Evolutionary conservation across 92 coral and sea anemone genomes (phyloP).

Genomic region (Porites evermanni): DNA sequence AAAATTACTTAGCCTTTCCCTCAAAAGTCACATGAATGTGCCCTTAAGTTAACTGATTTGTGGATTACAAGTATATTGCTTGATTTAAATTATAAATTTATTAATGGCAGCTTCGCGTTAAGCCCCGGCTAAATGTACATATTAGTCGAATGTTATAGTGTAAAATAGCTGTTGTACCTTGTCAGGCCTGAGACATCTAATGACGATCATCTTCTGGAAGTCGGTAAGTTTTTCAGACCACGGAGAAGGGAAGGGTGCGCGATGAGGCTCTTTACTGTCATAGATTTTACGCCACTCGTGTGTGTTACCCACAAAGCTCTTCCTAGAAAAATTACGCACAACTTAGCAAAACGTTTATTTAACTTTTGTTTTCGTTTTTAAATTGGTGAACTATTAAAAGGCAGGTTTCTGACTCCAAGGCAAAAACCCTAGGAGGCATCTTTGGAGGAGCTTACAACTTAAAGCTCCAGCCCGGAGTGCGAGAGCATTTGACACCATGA

Average conservation of each 20-base stretch:
- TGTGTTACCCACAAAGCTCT: constrained; percentile 81
- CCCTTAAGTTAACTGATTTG: too few species aligned
- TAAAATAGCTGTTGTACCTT: constrained; percentile 64
- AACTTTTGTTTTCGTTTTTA: background rate
- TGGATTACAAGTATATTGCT: too few species aligned
- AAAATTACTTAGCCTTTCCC: too few species aligned
- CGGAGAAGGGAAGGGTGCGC: constrained; percentile 90
- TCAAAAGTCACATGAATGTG: too few species aligned
- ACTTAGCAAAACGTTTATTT: background rate
- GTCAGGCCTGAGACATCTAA: constrained; percentile 96
- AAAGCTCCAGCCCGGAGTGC: too few species aligned
- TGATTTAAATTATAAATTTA: too few species aligned
- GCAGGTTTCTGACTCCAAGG: too few species aligned
- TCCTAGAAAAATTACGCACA: constrained; percentile 51
- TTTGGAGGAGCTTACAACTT: too few species aligned
- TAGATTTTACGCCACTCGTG: constrained; percentile 99
- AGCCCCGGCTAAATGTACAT: background rate
- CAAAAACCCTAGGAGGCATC: too few species aligned
- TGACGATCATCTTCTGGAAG: constrained; percentile 99
- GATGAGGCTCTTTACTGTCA: constrained; percentile 98
- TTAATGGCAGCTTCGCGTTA: too few species aligned
- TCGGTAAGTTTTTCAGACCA: constrained; percentile 97
- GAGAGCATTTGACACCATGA: too few species aligned
- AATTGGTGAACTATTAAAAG: too few species aligned
- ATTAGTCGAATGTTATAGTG: background rate